A percentile compares a stretch with the other conserved stretches of the same genome.
phyloP scores from a whole-genome alignment of 2,113 vertebrate species.

The Albula goreensis region DNA sequence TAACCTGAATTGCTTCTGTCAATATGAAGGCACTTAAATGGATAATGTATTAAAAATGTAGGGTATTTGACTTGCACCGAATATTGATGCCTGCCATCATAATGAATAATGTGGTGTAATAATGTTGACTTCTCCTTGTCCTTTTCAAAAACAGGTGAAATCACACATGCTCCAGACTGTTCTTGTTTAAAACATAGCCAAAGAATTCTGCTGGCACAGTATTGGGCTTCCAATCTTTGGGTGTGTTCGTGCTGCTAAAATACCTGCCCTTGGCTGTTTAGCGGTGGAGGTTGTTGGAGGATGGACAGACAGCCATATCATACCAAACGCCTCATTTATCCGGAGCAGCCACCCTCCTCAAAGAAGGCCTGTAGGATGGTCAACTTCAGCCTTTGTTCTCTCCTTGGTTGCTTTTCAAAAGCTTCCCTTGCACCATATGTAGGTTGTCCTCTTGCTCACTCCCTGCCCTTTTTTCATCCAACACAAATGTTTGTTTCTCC shows the following conservation, averaged over 20 bases:
- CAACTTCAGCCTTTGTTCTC: constrained; percentile 63
- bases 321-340: constrained; percentile 57
- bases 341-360: constrained; percentile 42
- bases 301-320: constrained; percentile 57
- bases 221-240: too few relatives aligned
- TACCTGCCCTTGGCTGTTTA: background rate
- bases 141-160: background rate
- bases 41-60: background rate
- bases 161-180: too few relatives aligned
- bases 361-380: constrained; percentile 65
- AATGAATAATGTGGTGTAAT: too few relatives aligned
- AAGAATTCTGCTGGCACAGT: too few relatives aligned
- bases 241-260: background rate
- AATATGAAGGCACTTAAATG: background rate
- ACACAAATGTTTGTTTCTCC: constrained; percentile 58
- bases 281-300: constrained; percentile 48
- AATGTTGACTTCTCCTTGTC: too few relatives aligned
- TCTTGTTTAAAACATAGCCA: background rate
- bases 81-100: too few relatives aligned
- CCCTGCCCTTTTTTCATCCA: background rate
- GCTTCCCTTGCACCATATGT: constrained; percentile 62
- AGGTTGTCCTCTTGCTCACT: background rate
- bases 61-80: too few relatives aligned
- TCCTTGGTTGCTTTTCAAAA: constrained; percentile 63
- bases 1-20: background rate